Conservation (phyloP, 1,140 invertebrate species). For the Penaeus chinensis region DNA sequence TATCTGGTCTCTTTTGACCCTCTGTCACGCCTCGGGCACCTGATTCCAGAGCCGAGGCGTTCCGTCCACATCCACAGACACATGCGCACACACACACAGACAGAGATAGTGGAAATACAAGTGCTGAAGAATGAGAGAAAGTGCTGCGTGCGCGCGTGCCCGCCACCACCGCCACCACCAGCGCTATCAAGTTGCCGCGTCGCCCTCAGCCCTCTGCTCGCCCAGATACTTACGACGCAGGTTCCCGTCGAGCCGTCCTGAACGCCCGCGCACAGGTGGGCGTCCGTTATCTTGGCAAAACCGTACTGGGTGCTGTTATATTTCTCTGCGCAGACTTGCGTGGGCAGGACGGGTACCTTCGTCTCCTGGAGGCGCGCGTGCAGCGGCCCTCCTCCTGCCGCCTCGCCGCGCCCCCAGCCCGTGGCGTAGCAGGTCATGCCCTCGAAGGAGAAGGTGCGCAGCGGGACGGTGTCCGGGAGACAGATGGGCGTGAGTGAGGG, state of each 20-base stretch:
- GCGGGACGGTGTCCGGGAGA: slow-evolving; percentile 42
- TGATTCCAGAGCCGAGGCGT: too few relatives aligned
- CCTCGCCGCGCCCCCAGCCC: slow-evolving; percentile 83
- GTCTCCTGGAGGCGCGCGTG: slow-evolving; percentile 80
- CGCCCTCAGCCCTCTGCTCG: background rate
- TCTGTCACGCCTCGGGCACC: too few relatives aligned
- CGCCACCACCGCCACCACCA: too few relatives aligned
- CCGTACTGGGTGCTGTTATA: slow-evolving; percentile 67
- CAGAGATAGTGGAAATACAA: background rate
- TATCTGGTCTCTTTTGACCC: too few relatives aligned
- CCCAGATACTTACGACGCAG: slow-evolving; percentile 78
- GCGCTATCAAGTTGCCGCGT: too few relatives aligned
- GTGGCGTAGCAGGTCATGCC: slow-evolving; percentile 78
- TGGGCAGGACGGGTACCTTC: slow-evolving; percentile 75
- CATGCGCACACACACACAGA: too few relatives aligned
- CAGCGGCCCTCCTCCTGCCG: slow-evolving; percentile 71
- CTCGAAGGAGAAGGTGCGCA: slow-evolving; percentile 61
- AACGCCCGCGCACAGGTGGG: slow-evolving; percentile 87
- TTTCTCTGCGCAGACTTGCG: slow-evolving; percentile 65
- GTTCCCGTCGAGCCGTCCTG: slow-evolving; percentile 83
- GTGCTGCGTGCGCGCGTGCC: background rate
- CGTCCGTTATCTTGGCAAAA: slow-evolving; percentile 78
- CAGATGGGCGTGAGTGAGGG: slow-evolving; percentile 53
- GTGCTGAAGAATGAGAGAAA: background rate
- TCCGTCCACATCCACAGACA: too few relatives aligned